A percentile compares a stretch with the other conserved stretches of the same genome.
Evolutionary conservation across 2,113 vertebrate genomes (phyloP).

Genomic region (Macaca mulatta): DNA sequence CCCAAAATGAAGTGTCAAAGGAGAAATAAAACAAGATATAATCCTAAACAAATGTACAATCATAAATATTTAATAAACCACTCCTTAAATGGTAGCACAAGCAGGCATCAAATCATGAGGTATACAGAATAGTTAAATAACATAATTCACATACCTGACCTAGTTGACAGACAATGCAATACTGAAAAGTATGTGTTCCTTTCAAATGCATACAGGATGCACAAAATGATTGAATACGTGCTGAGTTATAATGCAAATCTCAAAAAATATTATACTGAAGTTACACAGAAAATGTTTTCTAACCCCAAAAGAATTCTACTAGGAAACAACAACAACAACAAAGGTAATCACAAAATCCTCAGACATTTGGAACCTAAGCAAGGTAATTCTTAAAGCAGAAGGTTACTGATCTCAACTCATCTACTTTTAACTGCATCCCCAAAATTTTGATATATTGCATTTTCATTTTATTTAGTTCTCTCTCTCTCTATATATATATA

Average conservation of each 20-base stretch:
- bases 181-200: background rate
- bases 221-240: background rate
- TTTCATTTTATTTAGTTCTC: background rate
- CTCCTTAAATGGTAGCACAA: background rate
- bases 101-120: background rate
- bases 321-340: background rate
- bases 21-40: background rate
- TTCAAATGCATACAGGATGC: background rate
- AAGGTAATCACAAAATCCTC: background rate
- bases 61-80: background rate
- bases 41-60: background rate
- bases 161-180: background rate
- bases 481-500: background rate
- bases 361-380: background rate
- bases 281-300: background rate
- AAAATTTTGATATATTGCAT: background rate
- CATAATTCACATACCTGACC: background rate
- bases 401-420: background rate
- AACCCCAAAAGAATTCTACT: background rate
- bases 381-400: background rate
- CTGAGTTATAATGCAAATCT: background rate
- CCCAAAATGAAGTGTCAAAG: background rate
- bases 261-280: background rate
- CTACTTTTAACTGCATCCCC: background rate
- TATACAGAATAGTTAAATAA: background rate